Conservation (phyloP, 2,797 vertebrate species). For the Perodicticus potto region DNA sequence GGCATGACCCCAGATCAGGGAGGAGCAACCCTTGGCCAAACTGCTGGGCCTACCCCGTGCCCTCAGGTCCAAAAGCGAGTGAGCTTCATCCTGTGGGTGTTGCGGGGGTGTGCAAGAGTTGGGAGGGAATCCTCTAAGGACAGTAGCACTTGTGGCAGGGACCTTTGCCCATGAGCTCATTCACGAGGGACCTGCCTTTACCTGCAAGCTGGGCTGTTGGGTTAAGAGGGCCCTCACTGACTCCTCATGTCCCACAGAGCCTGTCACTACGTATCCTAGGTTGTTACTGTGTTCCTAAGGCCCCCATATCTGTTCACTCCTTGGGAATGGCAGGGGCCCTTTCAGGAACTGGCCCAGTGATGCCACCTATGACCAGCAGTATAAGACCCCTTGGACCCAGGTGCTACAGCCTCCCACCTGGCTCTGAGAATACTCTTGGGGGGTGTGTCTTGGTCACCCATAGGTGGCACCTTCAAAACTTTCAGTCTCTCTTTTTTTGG, state of each 20-base stretch:
- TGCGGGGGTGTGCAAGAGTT: too few relatives aligned
- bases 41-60: neutral
- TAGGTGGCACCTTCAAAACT: neutral
- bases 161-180: too few relatives aligned
- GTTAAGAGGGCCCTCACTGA: neutral
- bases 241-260: too few relatives aligned
- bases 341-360: neutral
- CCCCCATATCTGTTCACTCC: neutral
- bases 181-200: too few relatives aligned
- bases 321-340: neutral
- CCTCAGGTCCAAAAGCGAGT: too few relatives aligned
- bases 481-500: neutral
- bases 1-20: neutral
- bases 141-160: too few relatives aligned
- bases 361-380: neutral
- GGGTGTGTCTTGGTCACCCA: neutral
- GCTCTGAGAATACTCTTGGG: neutral
- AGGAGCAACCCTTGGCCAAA: neutral
- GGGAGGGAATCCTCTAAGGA: too few relatives aligned
- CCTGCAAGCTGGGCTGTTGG: neutral
- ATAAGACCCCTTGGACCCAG: neutral
- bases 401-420: neutral
- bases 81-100: too few relatives aligned
- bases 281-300: neutral
- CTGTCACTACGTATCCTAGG: neutral